These are phyloP conservation scores for Xylophagus ater DNA, from an alignment of 2,888 invertebrate genomes.

Conservation along the genomic window DNA sequence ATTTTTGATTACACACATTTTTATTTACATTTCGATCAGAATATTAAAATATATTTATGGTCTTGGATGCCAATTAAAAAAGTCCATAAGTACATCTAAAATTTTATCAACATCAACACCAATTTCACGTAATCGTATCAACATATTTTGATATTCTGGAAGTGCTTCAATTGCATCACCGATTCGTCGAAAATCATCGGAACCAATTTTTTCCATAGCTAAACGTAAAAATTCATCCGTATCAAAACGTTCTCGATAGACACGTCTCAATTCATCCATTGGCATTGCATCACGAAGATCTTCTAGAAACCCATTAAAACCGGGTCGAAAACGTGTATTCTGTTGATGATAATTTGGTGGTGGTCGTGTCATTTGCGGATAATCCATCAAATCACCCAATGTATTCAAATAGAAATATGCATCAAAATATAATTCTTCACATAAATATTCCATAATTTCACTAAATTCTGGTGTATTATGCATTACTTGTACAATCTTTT, in stretches of 20 bases:
- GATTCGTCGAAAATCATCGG: conserved; percentile 14
- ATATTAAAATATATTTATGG: too few relatives aligned
- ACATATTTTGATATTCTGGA: conserved; percentile 12
- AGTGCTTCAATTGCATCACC: conserved; percentile 16
- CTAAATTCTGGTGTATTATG: conserved; percentile 14
- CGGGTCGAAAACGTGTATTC: background rate
- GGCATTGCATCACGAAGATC: conserved; percentile 13
- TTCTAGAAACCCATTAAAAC: conserved; percentile 13
- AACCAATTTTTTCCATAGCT: conserved; percentile 15
- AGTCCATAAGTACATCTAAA: conserved; percentile 12
- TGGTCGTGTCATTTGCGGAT: conserved; percentile 14
- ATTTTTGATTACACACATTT: too few relatives aligned
- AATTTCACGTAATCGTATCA: conserved; percentile 8
- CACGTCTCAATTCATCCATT: conserved; percentile 7
- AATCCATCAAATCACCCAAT: conserved; percentile 12
- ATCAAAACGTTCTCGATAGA: conserved; percentile 6
- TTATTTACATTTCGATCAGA: too few relatives aligned
- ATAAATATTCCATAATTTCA: conserved; percentile 14
- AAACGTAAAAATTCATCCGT: conserved; percentile 13
- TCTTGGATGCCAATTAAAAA: conserved; percentile 14
- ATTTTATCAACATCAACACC: conserved; percentile 12
- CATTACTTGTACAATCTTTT: conserved; percentile 13
- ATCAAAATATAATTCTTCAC: conserved; percentile 15
- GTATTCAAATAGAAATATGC: conserved; percentile 16
- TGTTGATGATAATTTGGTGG: background rate